Evolutionary conservation across 1,140 invertebrate genomes (phyloP).

Genomic region (Daktulosphaira vitifoliae): DNA sequence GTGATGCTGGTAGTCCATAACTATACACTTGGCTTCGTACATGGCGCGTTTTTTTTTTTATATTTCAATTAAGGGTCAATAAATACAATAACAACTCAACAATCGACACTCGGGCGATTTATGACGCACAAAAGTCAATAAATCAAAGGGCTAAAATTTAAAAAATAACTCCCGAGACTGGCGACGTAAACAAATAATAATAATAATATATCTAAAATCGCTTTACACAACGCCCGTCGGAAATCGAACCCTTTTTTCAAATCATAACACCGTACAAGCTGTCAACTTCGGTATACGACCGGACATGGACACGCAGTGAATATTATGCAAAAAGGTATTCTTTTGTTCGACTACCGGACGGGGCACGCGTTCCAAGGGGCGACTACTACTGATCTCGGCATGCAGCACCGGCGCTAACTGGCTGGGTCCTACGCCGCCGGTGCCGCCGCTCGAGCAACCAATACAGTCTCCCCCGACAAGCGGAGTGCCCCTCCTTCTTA

Average conservation of each 20-base stretch:
- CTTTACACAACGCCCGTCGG: background rate
- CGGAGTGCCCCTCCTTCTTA: background rate
- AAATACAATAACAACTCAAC: background rate
- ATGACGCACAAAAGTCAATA: background rate
- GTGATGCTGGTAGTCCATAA: constrained; percentile 40
- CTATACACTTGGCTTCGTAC: constrained; percentile 40
- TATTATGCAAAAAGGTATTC: background rate
- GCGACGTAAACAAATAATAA: background rate
- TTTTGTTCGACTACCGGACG: constrained; percentile 17
- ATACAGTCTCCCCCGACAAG: background rate
- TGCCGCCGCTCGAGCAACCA: background rate
- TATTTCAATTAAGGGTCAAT: background rate
- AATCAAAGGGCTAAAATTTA: background rate
- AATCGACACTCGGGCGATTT: background rate
- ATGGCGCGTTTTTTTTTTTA: constrained; percentile 19
- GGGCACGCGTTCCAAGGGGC: background rate
- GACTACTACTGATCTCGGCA: constrained; percentile 27
- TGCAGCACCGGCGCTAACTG: constrained; percentile 32
- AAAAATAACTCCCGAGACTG: constrained; percentile 7
- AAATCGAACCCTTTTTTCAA: constrained; percentile 1
- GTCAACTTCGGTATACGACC: background rate
- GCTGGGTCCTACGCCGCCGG: constrained; percentile 3
- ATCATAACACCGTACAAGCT: background rate
- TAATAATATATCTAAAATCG: background rate
- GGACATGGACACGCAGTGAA: background rate